Evolutionary conservation across 2,113 vertebrate species (phyloP).

Genomic region (Columba livia): DNA sequence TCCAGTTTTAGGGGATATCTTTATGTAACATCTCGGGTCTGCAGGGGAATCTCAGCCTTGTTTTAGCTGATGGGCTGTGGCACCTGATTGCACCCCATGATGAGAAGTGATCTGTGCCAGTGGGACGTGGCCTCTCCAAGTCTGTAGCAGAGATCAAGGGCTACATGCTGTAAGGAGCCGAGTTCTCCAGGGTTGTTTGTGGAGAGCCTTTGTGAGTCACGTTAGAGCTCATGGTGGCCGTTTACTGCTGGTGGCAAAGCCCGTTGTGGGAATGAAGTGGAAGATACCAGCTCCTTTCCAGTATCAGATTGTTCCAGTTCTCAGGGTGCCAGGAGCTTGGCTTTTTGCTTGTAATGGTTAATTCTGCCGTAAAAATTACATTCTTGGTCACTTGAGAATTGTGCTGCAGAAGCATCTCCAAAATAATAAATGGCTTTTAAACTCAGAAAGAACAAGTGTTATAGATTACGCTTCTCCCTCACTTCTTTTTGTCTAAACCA

Average conservation of each 20-base stretch:
- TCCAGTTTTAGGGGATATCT: neutral
- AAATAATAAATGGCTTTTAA: constrained; percentile 58
- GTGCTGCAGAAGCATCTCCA: constrained; percentile 27
- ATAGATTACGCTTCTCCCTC: constrained; percentile 31
- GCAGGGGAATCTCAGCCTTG: neutral
- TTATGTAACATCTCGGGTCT: neutral
- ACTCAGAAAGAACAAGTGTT: constrained; percentile 12
- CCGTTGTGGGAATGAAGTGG: neutral
- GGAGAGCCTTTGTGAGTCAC: neutral
- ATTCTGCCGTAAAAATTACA: constrained; percentile 20
- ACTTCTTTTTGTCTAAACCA: constrained; percentile 54
- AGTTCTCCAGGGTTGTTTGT: neutral
- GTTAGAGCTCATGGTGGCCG: neutral
- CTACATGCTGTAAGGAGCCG: neutral
- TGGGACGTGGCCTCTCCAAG: neutral
- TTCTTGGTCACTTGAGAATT: neutral
- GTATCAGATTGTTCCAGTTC: neutral
- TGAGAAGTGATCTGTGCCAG: neutral
- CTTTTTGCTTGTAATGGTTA: constrained; percentile 11
- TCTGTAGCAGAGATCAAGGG: neutral
- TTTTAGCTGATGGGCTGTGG: neutral
- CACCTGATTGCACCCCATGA: neutral
- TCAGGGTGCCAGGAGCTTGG: neutral
- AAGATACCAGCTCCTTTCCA: neutral
- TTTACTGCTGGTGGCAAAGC: neutral